These are phyloP conservation scores for Zaprionus lineosus DNA, from an alignment of 2,888 invertebrate species.

Conservation along the genomic window DNA sequence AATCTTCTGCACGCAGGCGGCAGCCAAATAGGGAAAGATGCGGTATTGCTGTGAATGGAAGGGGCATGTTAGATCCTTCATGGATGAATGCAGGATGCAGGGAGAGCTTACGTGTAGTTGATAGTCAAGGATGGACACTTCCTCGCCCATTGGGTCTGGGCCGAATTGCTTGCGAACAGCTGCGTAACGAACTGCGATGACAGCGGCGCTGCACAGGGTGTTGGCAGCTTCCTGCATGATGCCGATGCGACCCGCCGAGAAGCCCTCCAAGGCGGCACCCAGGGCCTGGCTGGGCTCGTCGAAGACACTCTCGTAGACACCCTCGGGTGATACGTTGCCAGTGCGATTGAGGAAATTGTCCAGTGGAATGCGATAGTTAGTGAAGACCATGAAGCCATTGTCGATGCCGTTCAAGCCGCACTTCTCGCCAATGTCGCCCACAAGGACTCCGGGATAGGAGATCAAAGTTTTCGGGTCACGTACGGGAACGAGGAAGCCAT, in stretches of 20 bases:
- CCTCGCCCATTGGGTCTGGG: slow-evolving; percentile 85
- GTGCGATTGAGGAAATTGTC: slow-evolving; percentile 93
- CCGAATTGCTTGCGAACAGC: slow-evolving; percentile 91
- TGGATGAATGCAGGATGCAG: background rate
- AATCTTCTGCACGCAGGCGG: slow-evolving; percentile 85
- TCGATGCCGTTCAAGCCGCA: slow-evolving; percentile 95
- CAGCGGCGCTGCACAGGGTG: slow-evolving; percentile 86
- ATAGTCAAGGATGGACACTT: slow-evolving; percentile 91
- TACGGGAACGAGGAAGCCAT: slow-evolving; percentile 94
- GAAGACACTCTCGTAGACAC: slow-evolving; percentile 94
- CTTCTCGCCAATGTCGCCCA: slow-evolving; percentile 97
- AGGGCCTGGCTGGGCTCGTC: slow-evolving; percentile 93
- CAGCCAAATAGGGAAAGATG: slow-evolving; percentile 88
- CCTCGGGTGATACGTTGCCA: slow-evolving; percentile 94
- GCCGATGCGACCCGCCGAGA: slow-evolving; percentile 92
- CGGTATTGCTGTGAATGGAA: slow-evolving; percentile 86
- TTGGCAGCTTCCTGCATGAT: slow-evolving; percentile 85
- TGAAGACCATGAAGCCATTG: slow-evolving; percentile 95
- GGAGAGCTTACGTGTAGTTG: slow-evolving; percentile 86
- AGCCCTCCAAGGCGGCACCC: slow-evolving; percentile 92
- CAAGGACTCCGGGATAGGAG: slow-evolving; percentile 91
- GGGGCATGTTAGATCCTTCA: no score
- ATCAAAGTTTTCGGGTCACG: slow-evolving; percentile 89
- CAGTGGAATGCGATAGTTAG: slow-evolving; percentile 93
- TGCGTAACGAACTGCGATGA: slow-evolving; percentile 91